A percentile compares a stretch with the other conserved stretches of the same genome.
phyloP scores from a whole-genome alignment of 2,113 vertebrate species.

The Nothoprocta pentlandii region DNA sequence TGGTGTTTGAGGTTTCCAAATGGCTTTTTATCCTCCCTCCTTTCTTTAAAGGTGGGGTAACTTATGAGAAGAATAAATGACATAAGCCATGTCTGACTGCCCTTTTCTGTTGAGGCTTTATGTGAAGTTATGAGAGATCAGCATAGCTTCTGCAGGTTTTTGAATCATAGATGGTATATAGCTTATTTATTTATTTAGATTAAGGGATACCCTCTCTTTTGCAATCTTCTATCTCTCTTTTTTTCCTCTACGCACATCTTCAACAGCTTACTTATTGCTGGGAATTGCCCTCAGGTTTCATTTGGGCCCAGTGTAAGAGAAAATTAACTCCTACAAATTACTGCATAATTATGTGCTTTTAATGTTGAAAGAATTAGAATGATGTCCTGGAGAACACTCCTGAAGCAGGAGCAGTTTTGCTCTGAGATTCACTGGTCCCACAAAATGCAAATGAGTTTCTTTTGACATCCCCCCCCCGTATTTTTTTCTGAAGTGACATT shows the following conservation, averaged over 20 bases:
- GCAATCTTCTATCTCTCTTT: neutral
- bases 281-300: neutral
- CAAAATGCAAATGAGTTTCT: neutral
- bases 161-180: neutral
- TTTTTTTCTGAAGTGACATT: neutral
- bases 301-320: neutral
- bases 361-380: neutral
- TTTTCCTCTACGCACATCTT: neutral
- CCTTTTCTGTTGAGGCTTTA: neutral
- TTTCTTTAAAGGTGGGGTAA: neutral
- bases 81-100: neutral
- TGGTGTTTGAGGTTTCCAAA: neutral
- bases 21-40: neutral
- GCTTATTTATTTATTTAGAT: neutral
- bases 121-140: neutral
- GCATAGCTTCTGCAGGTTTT: neutral
- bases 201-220: neutral
- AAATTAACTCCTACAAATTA: neutral
- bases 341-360: neutral
- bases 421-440: neutral
- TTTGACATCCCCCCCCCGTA: accelerated
- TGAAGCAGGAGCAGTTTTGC: neutral
- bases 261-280: neutral
- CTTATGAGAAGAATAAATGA: neutral
- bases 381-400: neutral